These are phyloP conservation scores for Neoascia interrupta DNA, from an alignment of 2,888 invertebrate genomes.

Conservation along the genomic window DNA sequence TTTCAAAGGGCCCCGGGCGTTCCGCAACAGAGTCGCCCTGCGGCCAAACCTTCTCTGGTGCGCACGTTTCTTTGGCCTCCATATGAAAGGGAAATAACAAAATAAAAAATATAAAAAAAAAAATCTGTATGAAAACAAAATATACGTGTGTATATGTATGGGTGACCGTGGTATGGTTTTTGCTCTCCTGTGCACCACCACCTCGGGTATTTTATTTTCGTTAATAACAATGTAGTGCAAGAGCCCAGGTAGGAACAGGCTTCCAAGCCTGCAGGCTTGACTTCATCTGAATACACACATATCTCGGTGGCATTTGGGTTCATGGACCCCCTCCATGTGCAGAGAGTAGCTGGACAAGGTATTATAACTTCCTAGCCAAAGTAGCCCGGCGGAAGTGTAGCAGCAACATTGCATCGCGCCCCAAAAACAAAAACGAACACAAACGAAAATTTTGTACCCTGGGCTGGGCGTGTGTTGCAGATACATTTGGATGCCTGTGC, in stretches of 20 bases:
- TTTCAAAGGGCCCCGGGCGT: constrained; percentile 63
- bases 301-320: constrained; percentile 37
- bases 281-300: constrained; percentile 68
- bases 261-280: constrained; percentile 54
- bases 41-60: constrained; percentile 45
- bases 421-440: not conserved
- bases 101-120: constrained; percentile 2
- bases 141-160: constrained; percentile 39
- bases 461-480: constrained; percentile 34
- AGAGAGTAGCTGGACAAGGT: constrained; percentile 8
- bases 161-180: constrained; percentile 64
- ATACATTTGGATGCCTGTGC: constrained; percentile 4
- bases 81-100: constrained; percentile 12
- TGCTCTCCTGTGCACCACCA: constrained; percentile 54
- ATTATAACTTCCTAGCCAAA: constrained; percentile 51
- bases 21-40: constrained; percentile 63
- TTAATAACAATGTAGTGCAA: constrained; percentile 69
- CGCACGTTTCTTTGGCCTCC: constrained; percentile 61
- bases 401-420: constrained; percentile 24
- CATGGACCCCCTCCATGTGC: constrained; percentile 53
- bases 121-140: constrained; percentile 2
- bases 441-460: not conserved
- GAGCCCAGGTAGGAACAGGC: constrained; percentile 63
- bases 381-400: constrained; percentile 51
- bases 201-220: constrained; percentile 70